Conservation (phyloP, 2,113 vertebrate species). For the Tapirus terrestris region DNA sequence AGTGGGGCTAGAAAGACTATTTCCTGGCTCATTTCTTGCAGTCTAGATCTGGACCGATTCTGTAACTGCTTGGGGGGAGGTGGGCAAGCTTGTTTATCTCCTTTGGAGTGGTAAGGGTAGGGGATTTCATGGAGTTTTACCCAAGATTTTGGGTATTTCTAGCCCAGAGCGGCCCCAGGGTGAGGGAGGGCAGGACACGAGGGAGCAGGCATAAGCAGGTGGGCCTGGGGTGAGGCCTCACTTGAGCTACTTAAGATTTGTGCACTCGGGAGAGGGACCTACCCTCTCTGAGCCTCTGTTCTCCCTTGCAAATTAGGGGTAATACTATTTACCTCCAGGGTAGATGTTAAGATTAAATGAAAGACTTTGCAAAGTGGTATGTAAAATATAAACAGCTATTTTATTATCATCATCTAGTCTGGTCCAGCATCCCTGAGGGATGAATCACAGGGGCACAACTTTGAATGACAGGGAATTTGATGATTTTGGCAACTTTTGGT, state of each 20-base stretch:
- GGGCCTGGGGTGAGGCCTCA: neutral
- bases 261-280: neutral
- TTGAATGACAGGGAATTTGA: neutral
- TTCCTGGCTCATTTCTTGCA: neutral
- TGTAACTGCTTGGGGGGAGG: neutral
- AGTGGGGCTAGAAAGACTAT: neutral
- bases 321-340: neutral
- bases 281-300: neutral
- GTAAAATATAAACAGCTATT: slow-evolving; percentile 27
- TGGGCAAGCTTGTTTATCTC: neutral
- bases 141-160: neutral
- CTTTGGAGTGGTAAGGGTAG: neutral
- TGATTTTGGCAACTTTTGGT: neutral
- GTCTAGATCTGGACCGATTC: neutral
- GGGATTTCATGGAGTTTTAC: neutral
- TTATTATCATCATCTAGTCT: neutral
- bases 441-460: neutral
- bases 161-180: too few species aligned
- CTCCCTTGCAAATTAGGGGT: neutral
- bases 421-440: neutral
- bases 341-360: neutral
- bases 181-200: neutral
- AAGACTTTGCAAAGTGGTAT: slow-evolving; percentile 7
- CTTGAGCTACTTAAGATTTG: neutral
- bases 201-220: neutral